Conservation (phyloP, 2,797 vertebrate genomes). For the Carduelis carduelis region DNA sequence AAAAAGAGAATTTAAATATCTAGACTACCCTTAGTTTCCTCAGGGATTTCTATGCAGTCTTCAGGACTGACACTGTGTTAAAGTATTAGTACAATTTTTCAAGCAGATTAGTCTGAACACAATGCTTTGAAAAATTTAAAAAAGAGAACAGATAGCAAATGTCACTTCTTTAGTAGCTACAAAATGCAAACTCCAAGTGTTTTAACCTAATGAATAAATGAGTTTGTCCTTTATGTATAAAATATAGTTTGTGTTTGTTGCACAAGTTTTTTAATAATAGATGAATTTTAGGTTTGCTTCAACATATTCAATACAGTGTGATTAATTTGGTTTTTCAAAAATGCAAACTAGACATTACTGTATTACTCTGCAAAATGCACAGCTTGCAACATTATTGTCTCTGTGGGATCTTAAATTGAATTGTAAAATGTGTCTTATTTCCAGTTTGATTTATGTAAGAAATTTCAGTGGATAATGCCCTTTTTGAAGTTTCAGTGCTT, state of each 20-base stretch:
- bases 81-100: slow-evolving; percentile 66
- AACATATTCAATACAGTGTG: slow-evolving; percentile 85
- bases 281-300: slow-evolving; percentile 84
- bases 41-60: neutral
- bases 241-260: slow-evolving; percentile 84
- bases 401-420: slow-evolving; percentile 87
- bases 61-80: slow-evolving; percentile 16
- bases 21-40: neutral
- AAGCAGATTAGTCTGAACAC: slow-evolving; percentile 55
- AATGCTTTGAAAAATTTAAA: slow-evolving; percentile 75
- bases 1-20: neutral
- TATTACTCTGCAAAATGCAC: slow-evolving; percentile 85
- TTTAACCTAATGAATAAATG: slow-evolving; percentile 87
- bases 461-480: slow-evolving; percentile 79
- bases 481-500: slow-evolving; percentile 80
- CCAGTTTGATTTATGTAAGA: slow-evolving; percentile 85
- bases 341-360: slow-evolving; percentile 88
- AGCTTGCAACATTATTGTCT: slow-evolving; percentile 88
- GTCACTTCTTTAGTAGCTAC: slow-evolving; percentile 74
- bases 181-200: slow-evolving; percentile 80
- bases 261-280: slow-evolving; percentile 85
- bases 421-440: slow-evolving; percentile 87
- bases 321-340: slow-evolving; percentile 88
- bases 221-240: slow-evolving; percentile 87
- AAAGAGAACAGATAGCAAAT: slow-evolving; percentile 68